Evolutionary conservation across 2,888 invertebrate species (phyloP).

Genomic region (Stenichneumon culpator): DNA sequence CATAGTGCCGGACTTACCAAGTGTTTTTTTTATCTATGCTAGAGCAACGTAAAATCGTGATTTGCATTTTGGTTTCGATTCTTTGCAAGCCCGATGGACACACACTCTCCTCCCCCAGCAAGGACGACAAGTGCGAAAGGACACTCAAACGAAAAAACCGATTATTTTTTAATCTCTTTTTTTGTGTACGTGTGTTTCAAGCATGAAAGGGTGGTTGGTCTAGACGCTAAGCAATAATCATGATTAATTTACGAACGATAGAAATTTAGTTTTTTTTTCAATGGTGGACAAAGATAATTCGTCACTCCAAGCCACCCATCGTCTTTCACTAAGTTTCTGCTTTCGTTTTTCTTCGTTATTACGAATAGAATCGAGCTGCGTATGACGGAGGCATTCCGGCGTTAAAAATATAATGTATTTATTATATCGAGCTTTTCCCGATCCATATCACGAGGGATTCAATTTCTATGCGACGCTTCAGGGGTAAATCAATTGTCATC

Average conservation of each 20-base stretch:
- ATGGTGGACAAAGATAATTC: conserved; percentile 49
- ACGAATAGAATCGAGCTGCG: conserved; percentile 47
- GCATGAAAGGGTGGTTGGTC: conserved; percentile 46
- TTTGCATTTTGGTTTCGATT: conserved; percentile 66
- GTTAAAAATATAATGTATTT: conserved; percentile 64
- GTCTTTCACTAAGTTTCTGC: conserved; percentile 22
- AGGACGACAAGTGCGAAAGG: conserved; percentile 63
- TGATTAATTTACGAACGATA: conserved; percentile 58
- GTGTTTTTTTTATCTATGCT: conserved; percentile 62
- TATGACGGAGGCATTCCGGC: conserved; percentile 55
- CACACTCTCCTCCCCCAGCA: conserved; percentile 32
- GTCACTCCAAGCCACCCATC: conserved; percentile 44
- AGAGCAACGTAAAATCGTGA: conserved; percentile 67
- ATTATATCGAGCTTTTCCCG: conserved; percentile 36
- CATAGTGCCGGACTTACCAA: conserved; percentile 78
- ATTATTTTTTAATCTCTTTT: conserved; percentile 31
- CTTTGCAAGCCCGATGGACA: conserved; percentile 55
- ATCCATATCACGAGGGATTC: conserved; percentile 55
- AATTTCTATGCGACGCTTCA: conserved; percentile 48
- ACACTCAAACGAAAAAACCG: conserved; percentile 52
- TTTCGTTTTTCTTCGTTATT: conserved; percentile 30
- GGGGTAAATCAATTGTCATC: conserved; percentile 53
- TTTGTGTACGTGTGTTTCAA: conserved; percentile 38
- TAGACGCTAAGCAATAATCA: conserved; percentile 53
- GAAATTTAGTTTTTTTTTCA: conserved; percentile 49